phyloP scores from a whole-genome alignment of 37 sponge, comb jelly and placozoan species.

The Halichondria panicea region DNA sequence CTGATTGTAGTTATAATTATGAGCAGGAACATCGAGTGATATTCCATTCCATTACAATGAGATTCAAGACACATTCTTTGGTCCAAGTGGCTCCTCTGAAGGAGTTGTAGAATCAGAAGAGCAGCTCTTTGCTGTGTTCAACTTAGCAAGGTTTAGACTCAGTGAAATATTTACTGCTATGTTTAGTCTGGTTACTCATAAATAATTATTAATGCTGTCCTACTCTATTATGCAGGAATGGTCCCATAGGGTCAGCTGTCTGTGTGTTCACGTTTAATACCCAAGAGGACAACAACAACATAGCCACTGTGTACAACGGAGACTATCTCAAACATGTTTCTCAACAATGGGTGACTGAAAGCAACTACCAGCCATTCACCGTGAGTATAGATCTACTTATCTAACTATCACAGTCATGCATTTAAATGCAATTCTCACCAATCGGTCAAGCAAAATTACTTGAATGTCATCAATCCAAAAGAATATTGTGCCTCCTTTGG shows the following conservation, averaged over 20 bases:
- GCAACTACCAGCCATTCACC: conserved; percentile 5
- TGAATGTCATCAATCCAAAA: too few species aligned
- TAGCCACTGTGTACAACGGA: conserved; percentile 40
- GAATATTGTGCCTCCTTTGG: too few species aligned
- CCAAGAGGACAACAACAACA: conserved; percentile 12
- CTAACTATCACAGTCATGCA: too few species aligned
- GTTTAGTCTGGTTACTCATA: neutral
- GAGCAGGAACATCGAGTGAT: neutral
- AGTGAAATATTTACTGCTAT: neutral
- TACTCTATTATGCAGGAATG: conserved; percentile 50
- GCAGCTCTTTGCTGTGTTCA: conserved; percentile 64
- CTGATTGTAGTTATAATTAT: too few species aligned
- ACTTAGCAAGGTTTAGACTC: conserved; percentile 36
- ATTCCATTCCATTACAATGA: conserved; percentile 58
- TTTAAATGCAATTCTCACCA: too few species aligned
- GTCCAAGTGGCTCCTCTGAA: conserved; percentile 7
- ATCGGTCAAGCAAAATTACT: too few species aligned
- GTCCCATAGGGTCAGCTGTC: conserved; percentile 80
- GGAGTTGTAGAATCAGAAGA: neutral
- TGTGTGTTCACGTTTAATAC: conserved; percentile 72
- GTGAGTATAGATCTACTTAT: too few species aligned
- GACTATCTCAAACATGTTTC: conserved; percentile 16
- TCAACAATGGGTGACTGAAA: neutral
- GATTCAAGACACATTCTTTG: conserved; percentile 40
- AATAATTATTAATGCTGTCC: neutral